phyloP scores from a whole-genome alignment of 2,113 vertebrate genomes.

The Sceloporus tristichus region DNA sequence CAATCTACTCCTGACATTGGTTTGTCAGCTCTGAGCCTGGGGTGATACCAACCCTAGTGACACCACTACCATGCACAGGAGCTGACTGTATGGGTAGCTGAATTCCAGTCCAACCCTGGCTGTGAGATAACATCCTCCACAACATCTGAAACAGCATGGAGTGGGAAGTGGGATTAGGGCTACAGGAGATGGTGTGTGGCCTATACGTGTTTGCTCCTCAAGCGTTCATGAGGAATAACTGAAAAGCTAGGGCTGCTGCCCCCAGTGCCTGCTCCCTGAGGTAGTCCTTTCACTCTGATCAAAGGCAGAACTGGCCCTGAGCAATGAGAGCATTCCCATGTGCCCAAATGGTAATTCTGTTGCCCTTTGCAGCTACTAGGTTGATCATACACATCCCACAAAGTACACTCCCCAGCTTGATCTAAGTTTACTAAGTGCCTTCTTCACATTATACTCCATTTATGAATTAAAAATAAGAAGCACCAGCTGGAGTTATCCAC shows the following conservation, averaged over 20 bases:
- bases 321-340: neutral
- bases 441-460: neutral
- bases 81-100: neutral
- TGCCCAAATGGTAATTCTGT: neutral
- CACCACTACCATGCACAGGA: too few species aligned
- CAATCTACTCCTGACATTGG: too few species aligned
- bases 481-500: conserved; percentile 50
- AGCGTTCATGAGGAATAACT: neutral
- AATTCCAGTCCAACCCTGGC: neutral
- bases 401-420: too few species aligned
- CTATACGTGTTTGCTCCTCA: neutral
- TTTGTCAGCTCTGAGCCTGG: too few species aligned
- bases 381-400: neutral
- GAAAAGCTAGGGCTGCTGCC: neutral
- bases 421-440: neutral
- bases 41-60: too few species aligned
- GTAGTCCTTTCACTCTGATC: neutral
- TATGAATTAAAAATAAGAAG: neutral
- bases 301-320: neutral
- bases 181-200: too few species aligned
- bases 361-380: too few species aligned
- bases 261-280: neutral
- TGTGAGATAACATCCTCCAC: neutral
- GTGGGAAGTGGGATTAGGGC: neutral
- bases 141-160: neutral